Evolutionary conservation across 1,140 invertebrate species (phyloP), one percentile per base, ranked within the genome.

Genomic region (Luehdorfia chinensis): DNA sequence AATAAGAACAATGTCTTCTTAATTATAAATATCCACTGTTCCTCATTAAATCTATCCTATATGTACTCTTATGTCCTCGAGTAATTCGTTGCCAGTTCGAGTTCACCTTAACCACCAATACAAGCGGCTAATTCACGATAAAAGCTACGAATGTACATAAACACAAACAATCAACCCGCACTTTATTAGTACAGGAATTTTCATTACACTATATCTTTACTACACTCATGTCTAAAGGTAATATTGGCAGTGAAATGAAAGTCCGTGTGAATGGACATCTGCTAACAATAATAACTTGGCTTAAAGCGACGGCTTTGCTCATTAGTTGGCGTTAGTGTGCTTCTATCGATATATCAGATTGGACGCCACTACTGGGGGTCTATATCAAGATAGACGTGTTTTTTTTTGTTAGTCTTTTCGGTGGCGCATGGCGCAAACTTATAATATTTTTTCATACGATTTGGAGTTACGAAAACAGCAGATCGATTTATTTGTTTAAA

Each of bases 171-270:
- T 27, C 11, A 11, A 30, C 2, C 23, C 28, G 37, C 14, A 57
- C 25, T 50, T 47, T 41, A 51, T 50, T 61, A 55, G 37, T 51
- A 37, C 54, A 45, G 52, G 55, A 46, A 55, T 53, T 55, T 56
- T 61, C 54, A 66, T 62, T 57, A 59, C 30, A 48, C 44, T 41
- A 44, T 59, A 55, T 63, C 50, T 57, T 50, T 50, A 46, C 23
- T 47, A 45, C 54, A 58, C 60, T 28, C 46, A 61, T 44, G 32
- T 16, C 16, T 43, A 43, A 23, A 18, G 36, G 46, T 36, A 56
- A 51, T 64, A 64, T 59, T 59, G 47, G 55, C 45, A 30, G 39
- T 43, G 33, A 56, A 55, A 61, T 68, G 62, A 68, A 64, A 62
- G 36, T 44, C 30, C 51, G 54, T 68, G 65, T 32, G 61, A 68